Percentiles rank a stretch among this genome's conserved stretches.
These are phyloP conservation scores for Scylla paramamosain DNA, from an alignment of 1,140 invertebrate species.

Conservation along the genomic window DNA sequence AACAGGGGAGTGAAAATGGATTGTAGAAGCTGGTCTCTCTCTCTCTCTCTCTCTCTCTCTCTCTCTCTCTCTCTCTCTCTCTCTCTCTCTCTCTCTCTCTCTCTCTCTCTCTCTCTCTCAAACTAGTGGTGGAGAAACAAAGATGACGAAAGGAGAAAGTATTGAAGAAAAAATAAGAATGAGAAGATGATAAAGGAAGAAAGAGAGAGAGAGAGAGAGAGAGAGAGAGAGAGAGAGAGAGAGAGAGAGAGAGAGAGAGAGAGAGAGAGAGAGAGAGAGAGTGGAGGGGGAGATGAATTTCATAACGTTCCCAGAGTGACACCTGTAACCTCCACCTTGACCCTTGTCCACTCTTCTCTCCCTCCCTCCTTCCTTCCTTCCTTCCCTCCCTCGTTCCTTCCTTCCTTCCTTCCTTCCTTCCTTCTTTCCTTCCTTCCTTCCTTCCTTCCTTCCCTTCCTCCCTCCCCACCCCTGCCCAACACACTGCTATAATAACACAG, in stretches of 20 bases:
- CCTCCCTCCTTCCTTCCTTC: not conserved
- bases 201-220: too few species aligned
- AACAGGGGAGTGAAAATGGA: not conserved
- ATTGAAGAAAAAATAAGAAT: too few species aligned
- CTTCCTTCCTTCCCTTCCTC: not conserved
- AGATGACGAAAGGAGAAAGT: too few species aligned
- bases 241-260: too few species aligned
- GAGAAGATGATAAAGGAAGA: too few species aligned
- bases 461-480: not conserved
- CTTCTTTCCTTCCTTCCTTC: not conserved
- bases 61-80: not conserved
- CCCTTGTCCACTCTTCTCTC: not conserved
- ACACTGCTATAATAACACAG: not conserved
- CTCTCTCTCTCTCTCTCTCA: not conserved
- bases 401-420: not conserved
- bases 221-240: too few species aligned
- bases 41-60: not conserved
- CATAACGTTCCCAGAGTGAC: not conserved
- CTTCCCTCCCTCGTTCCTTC: not conserved
- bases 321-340: not conserved
- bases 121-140: too few species aligned
- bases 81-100: not conserved
- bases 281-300: too few species aligned
- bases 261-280: too few species aligned
- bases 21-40: not conserved